These are phyloP conservation scores for Centropus unirufus DNA, from an alignment of 2,113 vertebrate species.

Conservation along the genomic window DNA sequence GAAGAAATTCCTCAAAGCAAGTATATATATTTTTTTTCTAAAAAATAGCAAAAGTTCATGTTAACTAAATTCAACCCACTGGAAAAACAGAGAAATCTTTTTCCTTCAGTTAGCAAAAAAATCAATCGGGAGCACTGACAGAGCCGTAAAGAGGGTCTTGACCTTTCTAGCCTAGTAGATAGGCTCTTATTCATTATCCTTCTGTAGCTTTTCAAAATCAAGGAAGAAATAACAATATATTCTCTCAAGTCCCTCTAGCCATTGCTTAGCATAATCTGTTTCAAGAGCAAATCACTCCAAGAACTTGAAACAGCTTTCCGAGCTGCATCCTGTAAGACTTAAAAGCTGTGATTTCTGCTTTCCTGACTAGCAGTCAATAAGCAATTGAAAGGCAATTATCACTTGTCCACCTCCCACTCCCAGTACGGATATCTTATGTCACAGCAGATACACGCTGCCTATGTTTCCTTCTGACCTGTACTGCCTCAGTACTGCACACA, in stretches of 20 bases:
- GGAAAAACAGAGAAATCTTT: neutral
- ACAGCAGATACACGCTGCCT: neutral
- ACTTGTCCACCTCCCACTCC: conserved; percentile 37
- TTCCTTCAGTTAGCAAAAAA: neutral
- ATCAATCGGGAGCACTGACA: neutral
- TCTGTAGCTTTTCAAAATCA: neutral
- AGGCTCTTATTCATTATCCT: neutral
- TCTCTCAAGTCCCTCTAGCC: neutral
- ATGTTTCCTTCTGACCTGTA: neutral
- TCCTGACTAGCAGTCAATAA: conserved; percentile 45
- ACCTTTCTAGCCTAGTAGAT: conserved; percentile 6
- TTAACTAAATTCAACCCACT: neutral
- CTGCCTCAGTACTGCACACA: neutral
- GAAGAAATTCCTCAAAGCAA: neutral
- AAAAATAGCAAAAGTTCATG: neutral
- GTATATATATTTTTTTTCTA: neutral
- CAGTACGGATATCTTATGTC: neutral
- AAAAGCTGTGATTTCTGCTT: conserved; percentile 1
- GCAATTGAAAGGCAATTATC: conserved; percentile 66
- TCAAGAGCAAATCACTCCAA: neutral
- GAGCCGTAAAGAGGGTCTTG: neutral
- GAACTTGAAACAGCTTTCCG: neutral
- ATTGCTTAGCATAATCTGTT: neutral
- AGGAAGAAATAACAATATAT: neutral
- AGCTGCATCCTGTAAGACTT: neutral